Evolutionary conservation across 1,140 invertebrate genomes (phyloP).

Genomic region (Drosophila auraria): DNA sequence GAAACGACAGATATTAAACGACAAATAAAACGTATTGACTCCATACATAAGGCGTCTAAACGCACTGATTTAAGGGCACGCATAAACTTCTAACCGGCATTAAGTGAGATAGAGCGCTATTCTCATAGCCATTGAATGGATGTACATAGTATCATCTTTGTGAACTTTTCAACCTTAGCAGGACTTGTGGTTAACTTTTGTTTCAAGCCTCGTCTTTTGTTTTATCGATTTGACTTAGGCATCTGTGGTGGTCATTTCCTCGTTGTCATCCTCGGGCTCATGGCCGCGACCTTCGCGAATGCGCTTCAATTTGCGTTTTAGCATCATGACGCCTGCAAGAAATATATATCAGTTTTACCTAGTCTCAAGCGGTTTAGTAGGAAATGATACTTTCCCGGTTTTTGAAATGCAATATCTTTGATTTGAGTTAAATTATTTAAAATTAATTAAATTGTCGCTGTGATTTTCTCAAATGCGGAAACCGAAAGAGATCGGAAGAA

Average conservation of each 20-base stretch:
- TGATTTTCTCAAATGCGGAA: background rate
- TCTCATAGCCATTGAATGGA: constrained; percentile 23
- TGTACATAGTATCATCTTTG: constrained; percentile 25
- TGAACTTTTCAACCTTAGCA: constrained; percentile 35
- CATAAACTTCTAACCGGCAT: constrained; percentile 14
- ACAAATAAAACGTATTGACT: too few relatives aligned
- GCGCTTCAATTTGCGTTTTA: constrained; percentile 81
- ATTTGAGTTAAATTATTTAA: too few relatives aligned
- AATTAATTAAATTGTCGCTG: too few relatives aligned
- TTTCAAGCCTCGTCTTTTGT: constrained; percentile 4
- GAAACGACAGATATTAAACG: too few relatives aligned
- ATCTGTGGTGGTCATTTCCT: constrained; percentile 53
- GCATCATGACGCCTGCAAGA: constrained; percentile 78
- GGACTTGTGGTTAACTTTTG: constrained; percentile 36
- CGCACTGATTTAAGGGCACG: constrained; percentile 10
- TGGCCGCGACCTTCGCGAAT: constrained; percentile 82
- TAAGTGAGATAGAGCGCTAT: background rate
- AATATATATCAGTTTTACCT: background rate
- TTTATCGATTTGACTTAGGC: constrained; percentile 16
- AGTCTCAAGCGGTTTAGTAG: background rate
- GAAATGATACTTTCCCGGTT: background rate
- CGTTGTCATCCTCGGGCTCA: constrained; percentile 74
- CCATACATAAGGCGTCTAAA: background rate
- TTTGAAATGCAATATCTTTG: background rate
- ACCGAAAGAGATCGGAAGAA: background rate